Evolutionary conservation across 2,888 invertebrate genomes (phyloP).

Genomic region (Harpalus rubripes): DNA sequence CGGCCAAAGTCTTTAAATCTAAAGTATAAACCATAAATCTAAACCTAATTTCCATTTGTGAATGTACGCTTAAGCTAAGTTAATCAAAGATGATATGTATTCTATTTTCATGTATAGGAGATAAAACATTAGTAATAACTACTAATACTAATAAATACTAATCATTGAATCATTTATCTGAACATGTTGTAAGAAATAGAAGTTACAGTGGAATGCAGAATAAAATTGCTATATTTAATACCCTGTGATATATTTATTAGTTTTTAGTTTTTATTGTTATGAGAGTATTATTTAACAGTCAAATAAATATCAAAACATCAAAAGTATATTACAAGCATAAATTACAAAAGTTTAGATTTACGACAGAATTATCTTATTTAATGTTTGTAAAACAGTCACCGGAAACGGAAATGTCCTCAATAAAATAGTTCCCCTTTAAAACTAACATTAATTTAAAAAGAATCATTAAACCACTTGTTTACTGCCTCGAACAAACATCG

Average conservation of each 20-base stretch:
- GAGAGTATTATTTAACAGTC: background rate
- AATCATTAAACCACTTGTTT: background rate
- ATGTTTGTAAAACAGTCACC: background rate
- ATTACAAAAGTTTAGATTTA: constrained; percentile 4
- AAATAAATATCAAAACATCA: background rate
- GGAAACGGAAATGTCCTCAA: background rate
- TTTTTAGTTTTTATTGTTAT: background rate
- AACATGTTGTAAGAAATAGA: too few relatives aligned
- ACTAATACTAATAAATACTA: too few relatives aligned
- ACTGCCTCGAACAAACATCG: background rate
- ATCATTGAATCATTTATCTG: too few relatives aligned
- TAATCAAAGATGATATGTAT: too few relatives aligned
- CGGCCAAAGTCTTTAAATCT: too few relatives aligned
- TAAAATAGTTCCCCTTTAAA: constrained; percentile 2
- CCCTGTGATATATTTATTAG: background rate
- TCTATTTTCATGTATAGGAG: too few relatives aligned
- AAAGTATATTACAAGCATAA: background rate
- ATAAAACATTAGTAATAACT: too few relatives aligned
- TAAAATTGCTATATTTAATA: too few relatives aligned
- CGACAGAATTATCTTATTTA: background rate
- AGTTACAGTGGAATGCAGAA: too few relatives aligned
- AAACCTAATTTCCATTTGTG: too few relatives aligned
- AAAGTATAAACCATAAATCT: too few relatives aligned
- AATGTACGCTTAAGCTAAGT: too few relatives aligned
- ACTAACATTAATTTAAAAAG: background rate